phyloP scores from a whole-genome alignment of 2,888 invertebrate genomes.

The Cephonodes hylas region DNA sequence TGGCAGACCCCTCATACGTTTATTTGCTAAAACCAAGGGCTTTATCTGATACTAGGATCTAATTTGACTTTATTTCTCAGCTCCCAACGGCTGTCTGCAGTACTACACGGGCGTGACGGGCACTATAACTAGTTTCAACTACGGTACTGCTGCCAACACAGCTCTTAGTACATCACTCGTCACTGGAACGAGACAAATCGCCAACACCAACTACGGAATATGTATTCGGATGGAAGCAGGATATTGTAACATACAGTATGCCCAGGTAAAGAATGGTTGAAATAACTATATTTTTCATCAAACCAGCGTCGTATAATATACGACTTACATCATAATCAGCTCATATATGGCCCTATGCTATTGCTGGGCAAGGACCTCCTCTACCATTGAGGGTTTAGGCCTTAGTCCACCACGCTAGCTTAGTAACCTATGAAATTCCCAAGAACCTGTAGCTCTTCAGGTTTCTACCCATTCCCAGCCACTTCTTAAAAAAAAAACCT shows the following conservation, averaged over 20 bases:
- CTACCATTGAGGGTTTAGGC: no score
- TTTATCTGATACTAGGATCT: not conserved
- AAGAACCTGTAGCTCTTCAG: no score
- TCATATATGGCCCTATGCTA: no score
- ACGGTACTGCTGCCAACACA: conserved; percentile 83
- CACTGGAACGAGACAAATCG: conserved; percentile 86
- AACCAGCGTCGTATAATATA: no score
- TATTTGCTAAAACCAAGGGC: no score
- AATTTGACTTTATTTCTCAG: conserved; percentile 56
- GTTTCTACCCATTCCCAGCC: no score
- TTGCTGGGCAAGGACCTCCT: no score
- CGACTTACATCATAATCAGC: no score
- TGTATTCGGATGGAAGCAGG: conserved; percentile 88
- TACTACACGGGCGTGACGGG: conserved; percentile 84
- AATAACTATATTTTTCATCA: no score
- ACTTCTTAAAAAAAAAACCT: not conserved
- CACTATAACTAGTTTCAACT: conserved; percentile 88
- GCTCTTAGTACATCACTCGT: conserved; percentile 76
- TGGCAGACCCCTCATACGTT: no score
- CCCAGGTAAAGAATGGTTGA: conserved; percentile 68
- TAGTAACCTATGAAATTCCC: no score
- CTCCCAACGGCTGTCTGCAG: conserved; percentile 89
- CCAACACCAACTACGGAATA: conserved; percentile 87
- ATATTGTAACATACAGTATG: conserved; percentile 87
- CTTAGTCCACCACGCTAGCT: no score